Conservation (phyloP, 2,797 vertebrate species). For the Petrocephalus schoutedeni region DNA sequence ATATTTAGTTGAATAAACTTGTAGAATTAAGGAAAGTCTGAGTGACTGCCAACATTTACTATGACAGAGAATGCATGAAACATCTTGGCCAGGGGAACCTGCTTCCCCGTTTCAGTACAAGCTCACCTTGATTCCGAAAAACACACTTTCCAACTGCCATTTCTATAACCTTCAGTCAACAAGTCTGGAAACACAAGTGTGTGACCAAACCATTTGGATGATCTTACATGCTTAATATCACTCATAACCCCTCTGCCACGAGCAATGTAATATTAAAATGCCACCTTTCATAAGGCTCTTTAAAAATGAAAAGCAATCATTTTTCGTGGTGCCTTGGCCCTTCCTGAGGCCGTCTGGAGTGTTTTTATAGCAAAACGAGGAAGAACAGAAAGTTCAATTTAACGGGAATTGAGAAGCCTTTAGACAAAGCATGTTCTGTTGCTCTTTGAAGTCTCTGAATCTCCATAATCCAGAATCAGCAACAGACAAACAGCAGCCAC, state of each 20-base stretch:
- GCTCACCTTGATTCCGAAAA: conserved; percentile 25
- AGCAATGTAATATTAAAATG: conserved; percentile 16
- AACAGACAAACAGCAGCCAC: conserved; percentile 29
- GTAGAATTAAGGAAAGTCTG: not conserved
- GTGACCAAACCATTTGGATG: not conserved
- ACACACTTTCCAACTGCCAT: conserved; percentile 18
- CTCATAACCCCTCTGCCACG: not conserved
- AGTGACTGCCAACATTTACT: not conserved
- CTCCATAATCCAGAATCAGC: conserved; percentile 14
- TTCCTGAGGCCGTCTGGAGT: conserved; percentile 1
- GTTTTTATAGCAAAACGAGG: not conserved
- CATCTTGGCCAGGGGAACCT: conserved; percentile 18
- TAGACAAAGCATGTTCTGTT: conserved; percentile 16
- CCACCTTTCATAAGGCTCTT: not conserved
- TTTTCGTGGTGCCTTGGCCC: not conserved
- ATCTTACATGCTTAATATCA: not conserved
- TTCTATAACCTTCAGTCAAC: conserved; percentile 16
- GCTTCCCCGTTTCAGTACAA: conserved; percentile 27
- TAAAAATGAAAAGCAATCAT: conserved; percentile 1
- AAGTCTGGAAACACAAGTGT: not conserved
- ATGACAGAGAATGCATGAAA: not conserved
- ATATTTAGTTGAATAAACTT: not conserved
- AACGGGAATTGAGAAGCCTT: conserved; percentile 9
- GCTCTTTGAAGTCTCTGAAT: conserved; percentile 1
- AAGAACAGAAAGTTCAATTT: conserved; percentile 27